Evolutionary conservation across 92 coral and sea anemone species (phyloP).

Genomic region (Isaurus tuberculatus): DNA sequence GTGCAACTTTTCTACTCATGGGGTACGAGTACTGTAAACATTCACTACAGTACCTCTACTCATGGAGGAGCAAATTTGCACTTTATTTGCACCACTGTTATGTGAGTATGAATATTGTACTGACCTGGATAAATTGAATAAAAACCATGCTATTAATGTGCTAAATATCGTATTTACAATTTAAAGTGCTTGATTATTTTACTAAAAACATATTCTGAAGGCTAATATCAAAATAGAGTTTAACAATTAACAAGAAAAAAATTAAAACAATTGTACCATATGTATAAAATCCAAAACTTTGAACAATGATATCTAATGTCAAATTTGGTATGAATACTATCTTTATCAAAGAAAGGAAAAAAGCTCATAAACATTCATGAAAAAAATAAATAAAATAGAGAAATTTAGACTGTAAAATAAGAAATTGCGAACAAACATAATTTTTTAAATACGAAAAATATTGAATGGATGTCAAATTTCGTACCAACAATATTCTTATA

Average conservation of each 20-base stretch:
- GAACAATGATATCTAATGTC: neutral
- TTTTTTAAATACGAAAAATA: too few species aligned
- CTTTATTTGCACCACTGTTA: constrained; percentile 4
- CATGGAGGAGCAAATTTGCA: neutral
- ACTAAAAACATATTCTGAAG: neutral
- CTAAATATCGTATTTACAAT: neutral
- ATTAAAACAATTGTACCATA: too few species aligned
- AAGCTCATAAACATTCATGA: neutral
- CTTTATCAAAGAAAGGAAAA: neutral
- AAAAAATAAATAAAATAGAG: too few species aligned
- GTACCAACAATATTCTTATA: neutral
- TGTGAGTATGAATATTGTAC: neutral
- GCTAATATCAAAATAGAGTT: neutral
- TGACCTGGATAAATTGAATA: constrained; percentile 3
- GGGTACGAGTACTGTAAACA: neutral
- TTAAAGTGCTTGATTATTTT: neutral
- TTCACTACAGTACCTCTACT: constrained; percentile 1
- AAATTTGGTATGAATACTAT: neutral
- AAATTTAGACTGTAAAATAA: too few species aligned
- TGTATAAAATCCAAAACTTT: neutral
- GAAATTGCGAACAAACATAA: too few species aligned
- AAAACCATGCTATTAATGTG: neutral
- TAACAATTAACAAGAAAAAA: neutral
- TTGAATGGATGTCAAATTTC: neutral
- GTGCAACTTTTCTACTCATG: neutral